phyloP scores from a whole-genome alignment of 2,797 vertebrate genomes.

The Chiloscyllium punctatum region DNA sequence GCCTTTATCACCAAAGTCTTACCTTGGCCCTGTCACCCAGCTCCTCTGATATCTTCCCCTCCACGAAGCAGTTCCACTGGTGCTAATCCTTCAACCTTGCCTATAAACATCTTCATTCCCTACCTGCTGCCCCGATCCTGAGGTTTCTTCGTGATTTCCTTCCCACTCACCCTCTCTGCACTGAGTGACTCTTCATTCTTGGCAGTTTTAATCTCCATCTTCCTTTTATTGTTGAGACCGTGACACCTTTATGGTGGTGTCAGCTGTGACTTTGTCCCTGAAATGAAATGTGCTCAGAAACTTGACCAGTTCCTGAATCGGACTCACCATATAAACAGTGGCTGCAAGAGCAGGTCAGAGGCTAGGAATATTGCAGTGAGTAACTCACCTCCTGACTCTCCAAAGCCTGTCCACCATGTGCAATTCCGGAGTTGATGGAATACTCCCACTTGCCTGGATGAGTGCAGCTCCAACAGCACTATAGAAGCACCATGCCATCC shows the following conservation, averaged over 20 bases:
- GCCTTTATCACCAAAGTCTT: not conserved
- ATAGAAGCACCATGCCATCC: too few species aligned
- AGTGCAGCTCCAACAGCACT: too few species aligned
- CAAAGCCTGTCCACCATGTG: too few species aligned
- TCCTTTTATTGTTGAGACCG: not conserved
- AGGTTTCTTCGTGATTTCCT: not conserved
- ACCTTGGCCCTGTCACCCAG: not conserved
- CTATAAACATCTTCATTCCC: not conserved
- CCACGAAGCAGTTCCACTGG: not conserved
- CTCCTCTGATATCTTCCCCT: not conserved
- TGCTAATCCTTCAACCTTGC: too few species aligned
- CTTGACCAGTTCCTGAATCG: too few species aligned
- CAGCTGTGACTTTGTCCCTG: not conserved
- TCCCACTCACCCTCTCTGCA: not conserved
- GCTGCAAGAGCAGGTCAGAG: too few species aligned
- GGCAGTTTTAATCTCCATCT: not conserved
- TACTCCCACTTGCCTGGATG: too few species aligned
- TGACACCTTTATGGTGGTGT: not conserved
- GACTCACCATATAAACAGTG: too few species aligned
- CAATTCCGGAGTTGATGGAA: too few species aligned
- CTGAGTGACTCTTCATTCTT: not conserved
- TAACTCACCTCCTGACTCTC: too few species aligned
- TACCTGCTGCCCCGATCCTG: not conserved
- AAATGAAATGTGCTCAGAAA: not conserved
- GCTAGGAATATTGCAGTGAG: too few species aligned